Evolutionary conservation across 2,113 vertebrate genomes (phyloP).

Genomic region (Dromaius novaehollandiae): DNA sequence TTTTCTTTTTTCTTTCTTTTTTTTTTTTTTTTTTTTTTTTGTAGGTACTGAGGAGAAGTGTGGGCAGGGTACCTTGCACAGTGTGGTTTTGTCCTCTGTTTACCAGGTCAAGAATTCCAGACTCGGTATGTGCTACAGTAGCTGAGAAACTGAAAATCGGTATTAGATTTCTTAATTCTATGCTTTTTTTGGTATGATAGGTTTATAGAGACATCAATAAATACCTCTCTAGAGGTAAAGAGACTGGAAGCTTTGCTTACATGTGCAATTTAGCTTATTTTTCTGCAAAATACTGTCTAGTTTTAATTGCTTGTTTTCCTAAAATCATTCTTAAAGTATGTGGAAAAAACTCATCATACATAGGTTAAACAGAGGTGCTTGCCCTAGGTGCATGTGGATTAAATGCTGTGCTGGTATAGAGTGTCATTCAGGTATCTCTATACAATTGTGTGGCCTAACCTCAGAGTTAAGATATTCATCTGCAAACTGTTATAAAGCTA

Average conservation of each 20-base stretch:
- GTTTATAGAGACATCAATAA: not conserved
- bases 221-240: not conserved
- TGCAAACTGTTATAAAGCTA: not conserved
- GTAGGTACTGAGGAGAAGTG: conserved; percentile 59
- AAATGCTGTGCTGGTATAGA: not conserved
- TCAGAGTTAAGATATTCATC: not conserved
- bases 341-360: not conserved
- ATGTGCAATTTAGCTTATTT: not conserved
- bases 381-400: not conserved
- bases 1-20: not conserved
- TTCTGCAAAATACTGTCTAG: not conserved
- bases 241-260: not conserved
- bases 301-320: not conserved
- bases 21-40: not conserved
- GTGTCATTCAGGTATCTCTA: not conserved
- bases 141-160: not conserved
- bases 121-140: conserved; percentile 67
- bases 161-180: not conserved
- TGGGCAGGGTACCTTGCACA: conserved; percentile 10
- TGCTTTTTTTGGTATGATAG: not conserved
- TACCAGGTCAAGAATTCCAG: conserved; percentile 78
- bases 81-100: conserved; percentile 76
- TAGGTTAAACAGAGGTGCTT: not conserved
- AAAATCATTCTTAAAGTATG: not conserved
- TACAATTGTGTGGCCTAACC: not conserved